Base-by-base conservation (phyloP, 1,140 invertebrate species). In the Triops longicaudatus region DNA sequence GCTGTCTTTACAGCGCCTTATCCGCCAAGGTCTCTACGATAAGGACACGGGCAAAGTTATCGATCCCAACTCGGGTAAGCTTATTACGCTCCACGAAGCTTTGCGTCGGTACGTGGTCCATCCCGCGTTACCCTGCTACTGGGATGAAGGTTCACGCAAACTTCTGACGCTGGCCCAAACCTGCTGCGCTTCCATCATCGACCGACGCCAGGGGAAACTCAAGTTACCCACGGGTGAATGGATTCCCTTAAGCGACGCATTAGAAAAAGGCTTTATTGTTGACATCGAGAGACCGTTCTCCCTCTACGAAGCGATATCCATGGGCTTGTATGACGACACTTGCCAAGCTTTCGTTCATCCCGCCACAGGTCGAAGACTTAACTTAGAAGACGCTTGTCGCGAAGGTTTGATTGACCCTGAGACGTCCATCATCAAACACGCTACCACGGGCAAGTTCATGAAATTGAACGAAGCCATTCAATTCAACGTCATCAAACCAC, bases 11-110 rank as follows among this genome's bases (percentile, higher is more conserved):
- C 94, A 96, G 82, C 86, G 91, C 83, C 92, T 92, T 1, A 89
- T 96, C 73, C 92, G 95, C 83, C 91, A 94, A 85, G 94, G 94
- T 2, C 84, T 94, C 0, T 95, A 95, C 82, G 90, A 93, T 80
- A 91, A 92, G 75, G 85, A 87, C 75, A 90, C 88, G 1, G 93
- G 94, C n/a, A 92, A 92, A 85, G 88, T 97, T 27, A 88, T 88
- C 26, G 93, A 96, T 85, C 90, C 92, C 12, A 87, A 87, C 41
- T 91, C 89, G 1, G 90, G 89, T 27, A 88, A 91, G 76, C 88
- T 90, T 81, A 90, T 95, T 9, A 93, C 92, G 22, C 83, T 97
- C 12, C 90, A 94, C 80, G 93, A 96, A 84, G 90, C 93, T 6
- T 93, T 96, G 82, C 86, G 92, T 42, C 88, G 90, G 73, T 92